Evolutionary conservation across 1,140 invertebrate genomes (phyloP).

Genomic region (Sminthurinus signatus): DNA sequence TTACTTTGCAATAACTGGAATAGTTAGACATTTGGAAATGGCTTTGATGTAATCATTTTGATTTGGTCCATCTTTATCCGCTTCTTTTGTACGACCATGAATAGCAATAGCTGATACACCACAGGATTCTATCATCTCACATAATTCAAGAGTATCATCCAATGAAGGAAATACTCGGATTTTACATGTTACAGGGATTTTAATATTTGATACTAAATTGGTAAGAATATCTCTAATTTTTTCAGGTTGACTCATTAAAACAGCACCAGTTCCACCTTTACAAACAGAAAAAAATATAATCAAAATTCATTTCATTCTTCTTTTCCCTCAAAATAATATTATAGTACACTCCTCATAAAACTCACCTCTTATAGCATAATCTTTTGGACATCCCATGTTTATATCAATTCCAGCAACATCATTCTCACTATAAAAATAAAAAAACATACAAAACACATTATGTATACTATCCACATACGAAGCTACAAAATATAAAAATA

Average conservation of each 20-base stretch:
- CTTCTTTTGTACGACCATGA: constrained; percentile 81
- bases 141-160: constrained; percentile 69
- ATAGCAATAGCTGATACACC: constrained; percentile 88
- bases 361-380: constrained; percentile 96
- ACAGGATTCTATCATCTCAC: constrained; percentile 67
- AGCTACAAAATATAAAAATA: too few relatives aligned
- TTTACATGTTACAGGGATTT: constrained; percentile 91
- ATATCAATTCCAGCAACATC: constrained; percentile 94
- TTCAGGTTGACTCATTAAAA: constrained; percentile 61
- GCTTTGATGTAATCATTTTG: constrained; percentile 67
- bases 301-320: too few relatives aligned
- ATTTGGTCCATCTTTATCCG: constrained; percentile 80
- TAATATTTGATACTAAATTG: constrained; percentile 63
- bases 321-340: too few relatives aligned
- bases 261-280: constrained; percentile 93
- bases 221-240: constrained; percentile 75
- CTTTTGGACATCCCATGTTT: constrained; percentile 99
- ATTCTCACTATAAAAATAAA: constrained; percentile 54
- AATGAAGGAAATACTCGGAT: constrained; percentile 56
- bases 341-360: too few relatives aligned
- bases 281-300: too few relatives aligned
- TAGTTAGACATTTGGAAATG: constrained; percentile 63
- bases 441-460: constrained; percentile 6
- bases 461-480: too few relatives aligned
- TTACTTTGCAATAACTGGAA: constrained; percentile 95